Conservation (phyloP, 2,113 vertebrate genomes). For the Anoura caudifer region DNA sequence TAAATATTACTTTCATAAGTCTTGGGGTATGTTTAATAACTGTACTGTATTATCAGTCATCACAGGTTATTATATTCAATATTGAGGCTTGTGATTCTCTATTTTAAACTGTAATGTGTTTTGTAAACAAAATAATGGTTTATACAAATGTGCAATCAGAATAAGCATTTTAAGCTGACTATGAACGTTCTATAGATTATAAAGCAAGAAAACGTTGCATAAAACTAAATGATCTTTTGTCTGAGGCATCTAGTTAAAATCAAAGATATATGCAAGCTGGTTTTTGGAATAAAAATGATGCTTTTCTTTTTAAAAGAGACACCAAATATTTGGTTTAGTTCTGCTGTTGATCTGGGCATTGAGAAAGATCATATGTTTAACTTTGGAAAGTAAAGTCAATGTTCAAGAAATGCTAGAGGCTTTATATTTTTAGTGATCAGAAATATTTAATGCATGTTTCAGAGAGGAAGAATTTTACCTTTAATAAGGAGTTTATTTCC, state of each 20-base stretch:
- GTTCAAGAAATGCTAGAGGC: not conserved
- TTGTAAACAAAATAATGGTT: slow-evolving; percentile 29
- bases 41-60: slow-evolving; percentile 15
- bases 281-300: slow-evolving; percentile 3
- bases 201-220: not conserved
- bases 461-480: not conserved
- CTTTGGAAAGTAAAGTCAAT: not conserved
- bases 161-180: not conserved
- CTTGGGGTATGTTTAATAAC: slow-evolving; percentile 34
- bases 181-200: not conserved
- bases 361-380: not conserved
- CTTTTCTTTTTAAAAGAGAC: not conserved
- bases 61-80: not conserved
- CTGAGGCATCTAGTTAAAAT: not conserved
- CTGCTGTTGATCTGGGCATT: not conserved
- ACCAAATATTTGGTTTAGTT: not conserved
- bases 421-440: not conserved
- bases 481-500: not conserved
- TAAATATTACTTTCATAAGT: slow-evolving; percentile 13
- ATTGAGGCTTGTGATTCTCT: slow-evolving; percentile 3
- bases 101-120: slow-evolving; percentile 37
- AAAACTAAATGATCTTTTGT: slow-evolving; percentile 5
- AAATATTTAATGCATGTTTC: not conserved
- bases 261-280: not conserved
- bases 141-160: not conserved